A percentile compares a stretch with the other conserved stretches of the same genome.
These are phyloP conservation scores for Torymus texanus DNA, from an alignment of 2,888 invertebrate species.

Conservation along the genomic window DNA sequence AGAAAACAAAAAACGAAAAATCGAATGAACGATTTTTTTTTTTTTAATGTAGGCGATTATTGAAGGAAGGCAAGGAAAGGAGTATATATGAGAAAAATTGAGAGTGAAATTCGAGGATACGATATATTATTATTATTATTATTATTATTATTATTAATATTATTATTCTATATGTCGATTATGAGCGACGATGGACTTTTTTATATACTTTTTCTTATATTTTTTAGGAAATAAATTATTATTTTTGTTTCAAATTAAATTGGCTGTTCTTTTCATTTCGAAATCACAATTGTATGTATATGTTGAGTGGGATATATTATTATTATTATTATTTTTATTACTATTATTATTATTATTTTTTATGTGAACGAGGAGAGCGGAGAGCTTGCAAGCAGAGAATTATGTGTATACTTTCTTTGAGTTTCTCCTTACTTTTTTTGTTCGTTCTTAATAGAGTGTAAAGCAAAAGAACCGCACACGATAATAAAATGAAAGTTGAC, in stretches of 20 bases:
- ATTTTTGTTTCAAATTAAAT: slow-evolving; percentile 56
- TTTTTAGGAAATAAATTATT: slow-evolving; percentile 55
- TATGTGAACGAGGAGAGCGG: slow-evolving; percentile 38
- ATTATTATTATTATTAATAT: slow-evolving; percentile 9
- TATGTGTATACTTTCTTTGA: slow-evolving; percentile 32
- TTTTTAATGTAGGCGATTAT: slow-evolving; percentile 24
- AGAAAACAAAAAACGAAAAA: neutral
- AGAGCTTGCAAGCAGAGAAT: slow-evolving; percentile 36
- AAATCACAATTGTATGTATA: slow-evolving; percentile 54
- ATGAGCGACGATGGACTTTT: slow-evolving; percentile 40
- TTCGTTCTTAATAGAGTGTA: slow-evolving; percentile 21
- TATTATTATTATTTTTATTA: slow-evolving; percentile 47
- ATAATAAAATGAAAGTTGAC: slow-evolving; percentile 31
- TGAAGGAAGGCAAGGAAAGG: slow-evolving; percentile 23
- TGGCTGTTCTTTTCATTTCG: slow-evolving; percentile 56
- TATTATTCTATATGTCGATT: slow-evolving; percentile 12
- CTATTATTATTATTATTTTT: slow-evolving; percentile 48
- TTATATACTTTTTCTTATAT: slow-evolving; percentile 48
- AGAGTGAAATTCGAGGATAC: slow-evolving; percentile 48
- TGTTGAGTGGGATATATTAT: slow-evolving; percentile 51
- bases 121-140: slow-evolving; percentile 1
- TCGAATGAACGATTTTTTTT: slow-evolving; percentile 42
- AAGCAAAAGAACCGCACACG: slow-evolving; percentile 32
- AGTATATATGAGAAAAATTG: slow-evolving; percentile 53
- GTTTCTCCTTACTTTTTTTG: slow-evolving; percentile 41